phyloP scores from a whole-genome alignment of 2,797 vertebrate genomes.

The Novumbra hubbsi region DNA sequence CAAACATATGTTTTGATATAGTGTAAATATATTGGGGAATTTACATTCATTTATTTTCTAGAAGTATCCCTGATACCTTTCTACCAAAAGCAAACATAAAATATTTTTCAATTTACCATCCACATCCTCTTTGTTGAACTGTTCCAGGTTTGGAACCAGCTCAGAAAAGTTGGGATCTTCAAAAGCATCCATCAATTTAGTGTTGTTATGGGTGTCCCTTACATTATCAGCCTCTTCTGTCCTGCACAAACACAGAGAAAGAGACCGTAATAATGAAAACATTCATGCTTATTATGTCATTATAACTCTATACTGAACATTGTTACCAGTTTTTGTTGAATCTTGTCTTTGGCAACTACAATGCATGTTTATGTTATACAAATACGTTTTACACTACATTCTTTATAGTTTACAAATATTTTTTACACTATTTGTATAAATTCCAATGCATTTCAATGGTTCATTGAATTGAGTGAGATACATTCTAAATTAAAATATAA shows the following conservation, averaged over 20 bases:
- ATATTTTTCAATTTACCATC: constrained; percentile 70
- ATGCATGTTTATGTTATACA: no score
- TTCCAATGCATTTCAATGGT: no score
- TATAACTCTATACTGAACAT: background rate
- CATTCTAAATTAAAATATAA: no score
- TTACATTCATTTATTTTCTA: background rate
- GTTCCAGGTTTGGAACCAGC: constrained; percentile 74
- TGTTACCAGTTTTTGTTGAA: background rate
- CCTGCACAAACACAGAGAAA: constrained; percentile 62
- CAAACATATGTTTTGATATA: background rate
- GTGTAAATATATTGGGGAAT: background rate
- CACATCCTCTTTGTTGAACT: constrained; percentile 79
- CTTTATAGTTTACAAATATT: background rate
- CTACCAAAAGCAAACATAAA: background rate
- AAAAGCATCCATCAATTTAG: constrained; percentile 88
- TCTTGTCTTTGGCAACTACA: constrained; percentile 1
- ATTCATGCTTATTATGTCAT: background rate
- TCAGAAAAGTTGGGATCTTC: constrained; percentile 78
- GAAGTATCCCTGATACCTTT: background rate
- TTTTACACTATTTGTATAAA: background rate
- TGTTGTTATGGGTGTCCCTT: constrained; percentile 79
- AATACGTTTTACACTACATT: background rate
- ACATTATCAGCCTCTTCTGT: constrained; percentile 73
- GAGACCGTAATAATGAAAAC: background rate
- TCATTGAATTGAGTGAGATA: no score